Evolutionary conservation across 2,797 vertebrate species (phyloP), one percentile per base, ranked within the genome.

Genomic region (Sternotherus odoratus): DNA sequence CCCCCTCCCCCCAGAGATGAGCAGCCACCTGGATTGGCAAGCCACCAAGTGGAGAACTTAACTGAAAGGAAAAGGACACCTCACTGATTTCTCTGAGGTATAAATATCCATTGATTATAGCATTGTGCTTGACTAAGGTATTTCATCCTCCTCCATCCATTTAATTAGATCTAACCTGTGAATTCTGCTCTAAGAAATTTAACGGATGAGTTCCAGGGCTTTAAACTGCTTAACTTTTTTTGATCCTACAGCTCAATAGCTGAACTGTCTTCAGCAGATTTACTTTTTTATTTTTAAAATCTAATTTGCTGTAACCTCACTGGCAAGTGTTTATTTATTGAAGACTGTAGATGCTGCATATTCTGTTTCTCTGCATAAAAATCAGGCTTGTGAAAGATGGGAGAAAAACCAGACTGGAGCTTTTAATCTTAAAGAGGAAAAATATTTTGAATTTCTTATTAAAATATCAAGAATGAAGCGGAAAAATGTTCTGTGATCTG

Each of bases 271-370:
- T 79, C 49, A 6, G 21, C 30, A 63, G n/a, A n/a, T 88, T 87
- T 91, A 75, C 19, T 33, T 92, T 75, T 69, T 69, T 69, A 69
- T 69, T 69, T 39, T 69, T 69, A 39, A 90, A 72, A 80, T 79
- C 28, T 87, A 83, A 69, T 3, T 1, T 39, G 17, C 43, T 88
- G 6, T 57, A 83, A 78, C 1, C 1, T 90, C 82, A 75, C 53
- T 87, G 28, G 26, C 3, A 91, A 91, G 86, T 23, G 1, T 88
- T 92, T 88, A 57, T 94, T 90, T 84, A 78, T 79, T 81, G n/a
- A 39, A 50, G 72, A 36, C 26, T 83, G 66, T 54, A 79, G 4
- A 12, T 89, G 82, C 9, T 92, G 24, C 12, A 90, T 3, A n/a
- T 77, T 93, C 56, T 24, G 43, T 12, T 86, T 86, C 21, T 85